Conservation (phyloP, 2,888 invertebrate species). For the Drosophila affinis region DNA sequence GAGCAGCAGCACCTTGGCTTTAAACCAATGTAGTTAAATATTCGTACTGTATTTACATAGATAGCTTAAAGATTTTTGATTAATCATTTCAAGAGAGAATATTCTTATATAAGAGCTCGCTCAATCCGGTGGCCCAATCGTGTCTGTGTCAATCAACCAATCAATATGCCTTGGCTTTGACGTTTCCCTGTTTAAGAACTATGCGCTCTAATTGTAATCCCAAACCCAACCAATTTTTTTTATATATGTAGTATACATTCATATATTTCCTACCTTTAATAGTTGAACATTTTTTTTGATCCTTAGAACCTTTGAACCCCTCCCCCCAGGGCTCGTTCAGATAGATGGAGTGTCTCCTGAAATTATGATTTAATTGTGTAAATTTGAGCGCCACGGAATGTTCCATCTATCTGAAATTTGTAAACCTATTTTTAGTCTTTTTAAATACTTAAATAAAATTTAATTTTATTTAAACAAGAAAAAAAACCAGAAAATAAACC, state of each 20-base stretch:
- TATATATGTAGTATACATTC: slow-evolving; percentile 38
- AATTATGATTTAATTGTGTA: slow-evolving; percentile 30
- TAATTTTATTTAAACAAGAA: slow-evolving; percentile 67
- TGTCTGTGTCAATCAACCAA: slow-evolving; percentile 17
- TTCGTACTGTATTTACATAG: slow-evolving; percentile 8
- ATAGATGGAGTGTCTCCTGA: slow-evolving; percentile 37
- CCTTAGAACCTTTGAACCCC: slow-evolving; percentile 6
- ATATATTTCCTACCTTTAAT: slow-evolving; percentile 70
- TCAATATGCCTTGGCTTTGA: slow-evolving; percentile 23
- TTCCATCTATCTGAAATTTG: slow-evolving; percentile 37
- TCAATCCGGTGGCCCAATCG: slow-evolving; percentile 8
- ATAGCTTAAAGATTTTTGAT: slow-evolving; percentile 9
- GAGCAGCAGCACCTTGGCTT: slow-evolving; percentile 21
- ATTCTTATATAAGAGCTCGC: slow-evolving; percentile 23
- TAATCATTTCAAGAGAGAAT: slow-evolving; percentile 22
- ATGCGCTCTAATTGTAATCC: slow-evolving; percentile 46
- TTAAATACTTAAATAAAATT: slow-evolving; percentile 72
- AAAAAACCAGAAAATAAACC: slow-evolving; percentile 61
- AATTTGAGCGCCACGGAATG: slow-evolving; percentile 32
- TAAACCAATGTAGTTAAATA: slow-evolving; percentile 13
- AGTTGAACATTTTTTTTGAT: slow-evolving; percentile 63
- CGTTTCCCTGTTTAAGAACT: slow-evolving; percentile 33
- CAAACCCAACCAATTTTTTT: slow-evolving; percentile 19
- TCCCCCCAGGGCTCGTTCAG: slow-evolving; percentile 28
- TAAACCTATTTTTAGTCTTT: slow-evolving; percentile 49